Evolutionary conservation across 2,888 invertebrate species (phyloP).

Genomic region (Ophioninae sp.): DNA sequence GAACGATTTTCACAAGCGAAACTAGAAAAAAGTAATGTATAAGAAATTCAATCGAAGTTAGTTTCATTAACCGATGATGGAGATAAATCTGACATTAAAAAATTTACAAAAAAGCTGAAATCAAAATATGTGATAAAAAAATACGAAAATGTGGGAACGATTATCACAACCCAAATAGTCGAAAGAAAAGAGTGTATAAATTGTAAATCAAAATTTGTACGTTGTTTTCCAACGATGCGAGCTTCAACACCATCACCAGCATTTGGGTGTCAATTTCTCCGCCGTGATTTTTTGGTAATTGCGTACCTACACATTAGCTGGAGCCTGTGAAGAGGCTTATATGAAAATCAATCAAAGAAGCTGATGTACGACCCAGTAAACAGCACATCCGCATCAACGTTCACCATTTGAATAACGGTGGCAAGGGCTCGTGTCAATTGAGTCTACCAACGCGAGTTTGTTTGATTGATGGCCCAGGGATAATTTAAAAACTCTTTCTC

Average conservation of each 20-base stretch:
- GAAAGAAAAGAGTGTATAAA: no score
- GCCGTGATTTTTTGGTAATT: not conserved
- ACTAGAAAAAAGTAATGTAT: no score
- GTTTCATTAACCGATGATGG: no score
- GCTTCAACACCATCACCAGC: not conserved
- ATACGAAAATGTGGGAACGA: no score
- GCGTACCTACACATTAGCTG: not conserved
- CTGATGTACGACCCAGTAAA: not conserved
- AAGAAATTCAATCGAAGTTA: no score
- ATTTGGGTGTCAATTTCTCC: not conserved
- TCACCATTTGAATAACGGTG: not conserved
- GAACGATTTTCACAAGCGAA: no score
- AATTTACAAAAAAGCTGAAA: no score
- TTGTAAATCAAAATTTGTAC: no score
- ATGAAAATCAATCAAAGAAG: not conserved
- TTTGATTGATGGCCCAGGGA: constrained; percentile 64
- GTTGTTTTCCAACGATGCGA: no score
- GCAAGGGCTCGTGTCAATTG: not conserved
- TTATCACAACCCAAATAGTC: no score
- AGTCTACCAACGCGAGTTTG: constrained; percentile 57
- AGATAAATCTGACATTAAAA: no score
- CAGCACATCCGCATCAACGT: not conserved
- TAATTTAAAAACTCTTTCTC: constrained; percentile 57
- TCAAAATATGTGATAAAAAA: no score
- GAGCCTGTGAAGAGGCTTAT: not conserved